These are phyloP conservation scores for Amphipoea lucens DNA, from an alignment of 2,888 invertebrate species.

Conservation along the genomic window DNA sequence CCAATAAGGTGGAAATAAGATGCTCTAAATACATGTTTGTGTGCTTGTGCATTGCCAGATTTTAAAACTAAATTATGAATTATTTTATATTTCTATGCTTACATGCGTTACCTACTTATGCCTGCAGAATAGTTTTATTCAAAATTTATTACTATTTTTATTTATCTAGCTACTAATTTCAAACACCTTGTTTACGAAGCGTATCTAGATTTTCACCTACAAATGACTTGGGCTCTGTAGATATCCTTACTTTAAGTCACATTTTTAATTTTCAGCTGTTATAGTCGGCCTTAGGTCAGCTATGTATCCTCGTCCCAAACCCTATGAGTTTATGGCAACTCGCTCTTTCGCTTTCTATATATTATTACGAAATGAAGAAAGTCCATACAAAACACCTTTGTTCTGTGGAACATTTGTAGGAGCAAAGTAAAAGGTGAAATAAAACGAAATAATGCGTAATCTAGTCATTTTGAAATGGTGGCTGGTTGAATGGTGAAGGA, in stretches of 20 bases:
- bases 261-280: slow-evolving; percentile 42
- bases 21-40: slow-evolving; percentile 8
- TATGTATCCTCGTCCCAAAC: slow-evolving; percentile 8
- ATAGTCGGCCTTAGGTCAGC: neutral
- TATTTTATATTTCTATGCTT: slow-evolving; percentile 16
- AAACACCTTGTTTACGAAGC: neutral
- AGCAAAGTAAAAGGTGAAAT: slow-evolving; percentile 45
- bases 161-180: neutral
- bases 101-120: slow-evolving; percentile 28
- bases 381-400: slow-evolving; percentile 23
- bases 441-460: neutral
- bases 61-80: neutral
- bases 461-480: neutral
- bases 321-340: slow-evolving; percentile 28
- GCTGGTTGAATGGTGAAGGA: slow-evolving; percentile 20
- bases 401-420: slow-evolving; percentile 53
- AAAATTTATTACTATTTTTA: neutral
- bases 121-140: slow-evolving; percentile 35
- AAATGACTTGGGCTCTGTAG: neutral
- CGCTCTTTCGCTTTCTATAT: slow-evolving; percentile 35
- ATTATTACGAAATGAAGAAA: slow-evolving; percentile 7
- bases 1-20: slow-evolving; percentile 40
- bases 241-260: neutral
- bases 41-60: slow-evolving; percentile 8
- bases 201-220: neutral